Conservation (phyloP, 1,140 invertebrate genomes). For the Plectrocnemia conspersa region DNA sequence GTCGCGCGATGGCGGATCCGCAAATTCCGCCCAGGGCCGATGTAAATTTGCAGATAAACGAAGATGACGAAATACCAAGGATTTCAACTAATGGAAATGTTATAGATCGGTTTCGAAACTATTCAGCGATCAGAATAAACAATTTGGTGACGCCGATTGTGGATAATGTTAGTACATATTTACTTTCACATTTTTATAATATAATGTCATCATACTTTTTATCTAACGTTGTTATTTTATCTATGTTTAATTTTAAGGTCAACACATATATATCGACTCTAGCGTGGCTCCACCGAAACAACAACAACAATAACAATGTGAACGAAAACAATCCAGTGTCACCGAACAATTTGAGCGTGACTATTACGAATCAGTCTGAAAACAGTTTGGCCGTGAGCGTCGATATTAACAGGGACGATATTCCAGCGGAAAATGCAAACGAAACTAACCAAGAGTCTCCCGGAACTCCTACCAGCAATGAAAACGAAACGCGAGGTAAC, state of each 20-base stretch:
- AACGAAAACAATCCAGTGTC: neutral
- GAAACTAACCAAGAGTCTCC: neutral
- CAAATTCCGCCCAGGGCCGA: neutral
- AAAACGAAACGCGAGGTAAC: constrained; percentile 14
- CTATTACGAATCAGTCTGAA: neutral
- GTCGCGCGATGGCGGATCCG: constrained; percentile 5
- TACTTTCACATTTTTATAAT: neutral
- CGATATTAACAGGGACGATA: neutral
- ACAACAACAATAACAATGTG: neutral
- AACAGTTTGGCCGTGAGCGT: constrained; percentile 14
- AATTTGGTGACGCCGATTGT: constrained; percentile 5
- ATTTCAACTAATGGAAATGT: neutral
- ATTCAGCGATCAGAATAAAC: neutral
- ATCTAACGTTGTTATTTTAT: neutral
- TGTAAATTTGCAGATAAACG: constrained; percentile 7
- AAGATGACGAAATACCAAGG: neutral
- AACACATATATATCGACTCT: constrained; percentile 3
- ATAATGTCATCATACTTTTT: neutral
- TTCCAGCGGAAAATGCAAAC: neutral
- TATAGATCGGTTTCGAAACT: constrained; percentile 2
- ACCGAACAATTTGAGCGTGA: constrained; percentile 2
- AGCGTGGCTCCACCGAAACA: constrained; percentile 7
- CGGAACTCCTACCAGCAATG: neutral
- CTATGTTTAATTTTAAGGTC: constrained; percentile 5
- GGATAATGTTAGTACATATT: neutral